A percentile compares a stretch with the other conserved stretches of the same genome.
Evolutionary conservation across 2,888 invertebrate species (phyloP).

Genomic region (Maniola hyperantus): DNA sequence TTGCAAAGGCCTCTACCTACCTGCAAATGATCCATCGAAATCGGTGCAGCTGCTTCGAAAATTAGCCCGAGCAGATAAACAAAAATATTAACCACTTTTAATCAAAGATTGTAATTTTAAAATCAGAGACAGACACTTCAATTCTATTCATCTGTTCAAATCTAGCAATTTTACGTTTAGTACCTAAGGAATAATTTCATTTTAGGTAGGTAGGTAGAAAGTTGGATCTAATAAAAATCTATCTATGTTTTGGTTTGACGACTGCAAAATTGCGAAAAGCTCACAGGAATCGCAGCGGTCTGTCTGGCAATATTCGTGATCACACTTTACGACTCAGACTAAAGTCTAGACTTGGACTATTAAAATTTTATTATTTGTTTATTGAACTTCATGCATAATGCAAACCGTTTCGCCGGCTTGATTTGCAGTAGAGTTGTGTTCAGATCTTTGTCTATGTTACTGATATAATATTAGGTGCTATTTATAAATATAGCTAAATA

Average conservation of each 20-base stretch:
- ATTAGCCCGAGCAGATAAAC: no score
- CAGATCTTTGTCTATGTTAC: background rate
- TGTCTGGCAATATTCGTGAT: conserved; percentile 29
- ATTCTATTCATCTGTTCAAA: background rate
- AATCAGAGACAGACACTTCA: no score
- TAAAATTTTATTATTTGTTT: conserved; percentile 27
- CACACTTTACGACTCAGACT: conserved; percentile 36
- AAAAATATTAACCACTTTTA: no score
- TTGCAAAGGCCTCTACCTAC: no score
- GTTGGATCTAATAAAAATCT: no score
- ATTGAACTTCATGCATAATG: conserved; percentile 30
- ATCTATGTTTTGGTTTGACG: background rate
- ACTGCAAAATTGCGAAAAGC: conserved; percentile 8
- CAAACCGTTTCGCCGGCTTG: background rate
- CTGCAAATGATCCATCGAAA: no score
- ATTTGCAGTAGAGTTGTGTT: background rate
- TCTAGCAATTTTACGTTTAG: background rate
- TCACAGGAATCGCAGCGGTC: conserved; percentile 21
- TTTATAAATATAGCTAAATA: no score
- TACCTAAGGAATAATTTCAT: background rate
- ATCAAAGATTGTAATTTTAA: no score
- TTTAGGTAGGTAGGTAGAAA: background rate
- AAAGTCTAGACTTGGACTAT: conserved; percentile 37
- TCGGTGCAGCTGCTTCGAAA: no score
- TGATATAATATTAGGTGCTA: no score